Base-by-base conservation (phyloP, 2,888 invertebrate species). In the Caenorhabditis sulstoni region DNA sequence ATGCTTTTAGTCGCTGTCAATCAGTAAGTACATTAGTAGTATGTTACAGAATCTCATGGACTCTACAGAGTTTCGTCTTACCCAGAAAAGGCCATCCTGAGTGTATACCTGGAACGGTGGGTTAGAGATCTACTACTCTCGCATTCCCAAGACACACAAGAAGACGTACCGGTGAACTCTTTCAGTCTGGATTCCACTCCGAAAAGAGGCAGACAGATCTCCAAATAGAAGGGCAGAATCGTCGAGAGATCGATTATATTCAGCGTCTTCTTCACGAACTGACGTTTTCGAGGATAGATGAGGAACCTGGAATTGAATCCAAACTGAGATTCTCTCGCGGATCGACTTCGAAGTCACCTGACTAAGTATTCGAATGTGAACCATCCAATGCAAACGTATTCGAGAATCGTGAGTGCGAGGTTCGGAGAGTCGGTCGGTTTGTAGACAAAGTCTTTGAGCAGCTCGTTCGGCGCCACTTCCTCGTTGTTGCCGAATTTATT, bases 381-480 rank as follows among this genome's bases (percentile, higher is more conserved):
- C 90, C 90, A 90, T 37, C 81, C 83, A 41, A 90, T 90, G 74
- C 90, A 90, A 7, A 88, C 70, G 71, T 90, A 87, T 64, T 90
- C 90, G 23, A 90, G 70, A 29, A 83, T 59, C 1, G 86, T 77
- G 7, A 89, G 81, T 16, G 67, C 61, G 11, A 61, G 44, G 20
- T 83, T 81, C 11, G 89, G 89, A 55, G 82, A 81, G 68, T 88
- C 89, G 1, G 88, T 88, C 12, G 89, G 85, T 64, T 81, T 80
- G 76, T 84, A 82, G 20, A 81, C 78, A 55, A 82, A 82, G 39
- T 76, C 62, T 39, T 75, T 67, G 53, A 67, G 75, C 44, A 75
- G 35, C 59, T 79, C 68, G 55, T 71, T 73, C 58, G 73, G 58
- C 49, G 71, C 55, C 20, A 58, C 66, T n/a, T 82, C 75, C 1